phyloP scores from a whole-genome alignment of 1,140 invertebrate genomes.

The Drosophila funebris region DNA sequence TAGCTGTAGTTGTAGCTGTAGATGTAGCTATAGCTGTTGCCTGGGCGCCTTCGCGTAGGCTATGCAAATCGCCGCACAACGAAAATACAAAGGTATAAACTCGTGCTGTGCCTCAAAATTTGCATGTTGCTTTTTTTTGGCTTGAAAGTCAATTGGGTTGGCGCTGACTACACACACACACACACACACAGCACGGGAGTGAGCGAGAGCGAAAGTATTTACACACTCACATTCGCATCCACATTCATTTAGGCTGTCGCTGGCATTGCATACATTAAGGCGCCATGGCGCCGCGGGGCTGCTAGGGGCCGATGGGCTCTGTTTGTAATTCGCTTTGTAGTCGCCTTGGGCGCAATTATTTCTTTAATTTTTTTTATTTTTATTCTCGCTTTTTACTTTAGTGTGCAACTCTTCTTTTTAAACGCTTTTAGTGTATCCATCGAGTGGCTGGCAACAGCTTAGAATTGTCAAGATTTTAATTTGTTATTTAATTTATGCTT shows the following conservation, averaged over 20 bases:
- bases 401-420: constrained; percentile 47
- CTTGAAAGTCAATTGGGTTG: constrained; percentile 72
- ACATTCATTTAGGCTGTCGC: constrained; percentile 71
- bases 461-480: constrained; percentile 60
- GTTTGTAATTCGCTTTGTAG: constrained; percentile 81
- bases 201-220: constrained; percentile 8
- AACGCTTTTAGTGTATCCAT: constrained; percentile 70
- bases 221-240: constrained; percentile 47
- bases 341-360: constrained; percentile 80
- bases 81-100: constrained; percentile 46
- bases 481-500: constrained; percentile 14
- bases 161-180: constrained; percentile 35
- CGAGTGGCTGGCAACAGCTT: constrained; percentile 68
- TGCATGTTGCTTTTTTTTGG: constrained; percentile 65
- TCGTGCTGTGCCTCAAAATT: constrained; percentile 57
- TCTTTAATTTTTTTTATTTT: constrained; percentile 49
- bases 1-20: constrained; percentile 13
- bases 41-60: constrained; percentile 45
- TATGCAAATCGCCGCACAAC: constrained; percentile 77
- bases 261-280: constrained; percentile 69
- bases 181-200: constrained; percentile 13
- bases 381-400: constrained; percentile 17
- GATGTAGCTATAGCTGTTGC: constrained; percentile 16
- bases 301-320: constrained; percentile 60
- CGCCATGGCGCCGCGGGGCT: constrained; percentile 34